Evolutionary conservation across 1,140 invertebrate genomes (phyloP).

Genomic region (Trichogramma pretiosum): DNA sequence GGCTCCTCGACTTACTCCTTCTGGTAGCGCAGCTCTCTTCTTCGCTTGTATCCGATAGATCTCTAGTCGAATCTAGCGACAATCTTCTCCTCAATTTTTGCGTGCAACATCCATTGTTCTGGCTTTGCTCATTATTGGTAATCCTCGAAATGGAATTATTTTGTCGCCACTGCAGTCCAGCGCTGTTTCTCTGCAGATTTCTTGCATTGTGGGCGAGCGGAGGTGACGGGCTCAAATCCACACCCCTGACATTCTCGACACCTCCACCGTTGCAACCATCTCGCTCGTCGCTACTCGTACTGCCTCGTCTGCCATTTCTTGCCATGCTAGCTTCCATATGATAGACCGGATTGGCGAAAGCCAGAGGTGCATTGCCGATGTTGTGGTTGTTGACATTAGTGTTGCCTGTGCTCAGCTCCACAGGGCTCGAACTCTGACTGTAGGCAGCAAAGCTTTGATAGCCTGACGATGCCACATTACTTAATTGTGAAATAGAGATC

Average conservation of each 20-base stretch:
- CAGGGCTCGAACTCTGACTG: conserved; percentile 82
- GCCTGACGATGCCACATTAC: conserved; percentile 76
- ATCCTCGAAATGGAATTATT: conserved; percentile 28
- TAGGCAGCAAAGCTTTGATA: conserved; percentile 86
- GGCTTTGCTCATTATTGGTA: conserved; percentile 32
- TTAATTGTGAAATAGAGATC: conserved; percentile 68
- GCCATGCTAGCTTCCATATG: conserved; percentile 51
- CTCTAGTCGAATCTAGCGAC: conserved; percentile 62
- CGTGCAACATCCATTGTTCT: conserved; percentile 32
- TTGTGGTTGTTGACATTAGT: conserved; percentile 48
- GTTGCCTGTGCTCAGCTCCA: conserved; percentile 55
- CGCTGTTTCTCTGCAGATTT: conserved; percentile 49
- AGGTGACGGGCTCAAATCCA: conserved; percentile 40
- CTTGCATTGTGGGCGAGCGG: conserved; percentile 36
- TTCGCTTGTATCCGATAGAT: conserved; percentile 61
- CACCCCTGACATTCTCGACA: conserved; percentile 35
- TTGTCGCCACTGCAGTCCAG: conserved; percentile 39
- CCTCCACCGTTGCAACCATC: conserved; percentile 37
- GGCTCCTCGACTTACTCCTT: conserved; percentile 49
- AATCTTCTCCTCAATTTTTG: conserved; percentile 49
- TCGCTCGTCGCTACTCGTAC: conserved; percentile 46
- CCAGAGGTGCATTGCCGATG: conserved; percentile 56
- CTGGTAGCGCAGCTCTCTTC: conserved; percentile 42
- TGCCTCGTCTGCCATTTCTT: conserved; percentile 34
- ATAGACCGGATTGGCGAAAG: conserved; percentile 82